phyloP scores from a whole-genome alignment of 1,140 invertebrate genomes.

The Acyrthosiphon pisum region DNA sequence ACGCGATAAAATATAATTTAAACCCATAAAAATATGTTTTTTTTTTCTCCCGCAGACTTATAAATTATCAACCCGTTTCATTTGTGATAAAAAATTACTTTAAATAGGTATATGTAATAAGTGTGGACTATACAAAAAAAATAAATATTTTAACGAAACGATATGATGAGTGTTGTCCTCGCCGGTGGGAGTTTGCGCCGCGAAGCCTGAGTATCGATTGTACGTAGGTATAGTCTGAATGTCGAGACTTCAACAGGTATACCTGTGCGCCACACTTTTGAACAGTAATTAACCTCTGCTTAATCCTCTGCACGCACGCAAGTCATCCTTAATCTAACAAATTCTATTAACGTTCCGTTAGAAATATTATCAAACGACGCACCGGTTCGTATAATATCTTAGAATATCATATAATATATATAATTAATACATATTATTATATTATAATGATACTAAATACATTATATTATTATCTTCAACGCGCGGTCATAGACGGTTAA shows the following conservation, averaged over 20 bases:
- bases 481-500: neutral
- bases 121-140: neutral
- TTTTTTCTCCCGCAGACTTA: neutral
- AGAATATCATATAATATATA: neutral
- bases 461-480: neutral
- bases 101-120: neutral
- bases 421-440: neutral
- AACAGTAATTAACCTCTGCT: conserved; percentile 24
- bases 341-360: neutral
- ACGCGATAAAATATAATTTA: neutral
- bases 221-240: conserved; percentile 15
- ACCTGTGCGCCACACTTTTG: neutral
- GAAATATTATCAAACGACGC: neutral
- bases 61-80: no score
- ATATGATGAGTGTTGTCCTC: neutral
- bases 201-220: conserved; percentile 14
- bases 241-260: conserved; percentile 42
- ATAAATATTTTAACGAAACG: neutral
- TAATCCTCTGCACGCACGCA: neutral
- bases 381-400: neutral
- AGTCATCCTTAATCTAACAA: neutral
- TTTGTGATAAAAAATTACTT: no score
- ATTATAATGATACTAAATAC: neutral
- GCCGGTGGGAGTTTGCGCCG: conserved; percentile 28
- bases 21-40: neutral